These are phyloP conservation scores for Dromiciops gliroides DNA, from an alignment of 2,113 vertebrate species.

Conservation along the genomic window DNA sequence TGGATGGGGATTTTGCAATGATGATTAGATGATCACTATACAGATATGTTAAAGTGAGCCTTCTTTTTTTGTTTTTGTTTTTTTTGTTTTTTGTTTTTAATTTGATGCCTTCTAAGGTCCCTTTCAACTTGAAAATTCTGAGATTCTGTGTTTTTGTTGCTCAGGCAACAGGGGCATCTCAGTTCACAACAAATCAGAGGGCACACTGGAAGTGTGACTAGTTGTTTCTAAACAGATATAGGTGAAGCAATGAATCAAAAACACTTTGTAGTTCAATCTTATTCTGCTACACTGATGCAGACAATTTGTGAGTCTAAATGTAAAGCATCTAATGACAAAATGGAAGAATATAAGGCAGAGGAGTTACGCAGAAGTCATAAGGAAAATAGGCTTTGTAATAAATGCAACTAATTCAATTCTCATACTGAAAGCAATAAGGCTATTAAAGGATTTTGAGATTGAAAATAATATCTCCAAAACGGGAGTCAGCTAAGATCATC, in stretches of 20 bases:
- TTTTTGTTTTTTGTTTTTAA: background rate
- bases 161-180: background rate
- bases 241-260: background rate
- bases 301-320: background rate
- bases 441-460: slow-evolving; percentile 13
- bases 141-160: background rate
- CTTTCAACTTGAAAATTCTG: background rate
- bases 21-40: background rate
- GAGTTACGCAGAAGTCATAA: background rate
- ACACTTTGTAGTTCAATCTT: background rate
- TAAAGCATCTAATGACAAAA: background rate
- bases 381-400: background rate
- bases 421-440: slow-evolving; percentile 11
- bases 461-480: slow-evolving; percentile 17
- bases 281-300: background rate
- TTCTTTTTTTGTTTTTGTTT: background rate
- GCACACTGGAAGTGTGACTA: background rate
- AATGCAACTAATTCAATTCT: background rate
- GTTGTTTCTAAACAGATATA: background rate
- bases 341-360: background rate
- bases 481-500: background rate
- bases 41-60: background rate
- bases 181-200: background rate
- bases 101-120: background rate
- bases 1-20: background rate